Percentiles rank a stretch among this genome's conserved stretches.
Evolutionary conservation across 2,888 invertebrate genomes (phyloP).

Genomic region (Auanema sp.): DNA sequence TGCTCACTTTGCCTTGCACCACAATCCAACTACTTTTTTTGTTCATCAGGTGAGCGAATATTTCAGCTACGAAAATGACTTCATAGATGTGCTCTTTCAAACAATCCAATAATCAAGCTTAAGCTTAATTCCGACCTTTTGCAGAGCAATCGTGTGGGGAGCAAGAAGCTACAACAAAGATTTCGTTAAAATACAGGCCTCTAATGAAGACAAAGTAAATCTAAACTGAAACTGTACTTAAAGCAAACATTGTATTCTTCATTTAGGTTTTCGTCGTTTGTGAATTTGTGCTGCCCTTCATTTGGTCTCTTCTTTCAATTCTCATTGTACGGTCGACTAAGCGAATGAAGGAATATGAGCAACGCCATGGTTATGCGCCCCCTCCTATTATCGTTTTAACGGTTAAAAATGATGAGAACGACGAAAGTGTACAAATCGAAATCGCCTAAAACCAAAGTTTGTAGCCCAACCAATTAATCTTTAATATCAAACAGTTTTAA

Average conservation of each 20-base stretch:
- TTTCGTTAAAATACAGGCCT: constrained; percentile 29
- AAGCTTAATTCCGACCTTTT: background rate
- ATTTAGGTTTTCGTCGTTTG: constrained; percentile 44
- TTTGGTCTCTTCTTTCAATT: constrained; percentile 44
- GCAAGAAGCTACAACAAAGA: constrained; percentile 33
- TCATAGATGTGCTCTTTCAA: background rate
- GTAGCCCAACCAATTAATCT: background rate
- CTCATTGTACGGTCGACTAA: constrained; percentile 45
- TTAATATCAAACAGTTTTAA: too few species aligned
- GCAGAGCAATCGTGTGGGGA: constrained; percentile 43
- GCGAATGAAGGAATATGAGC: constrained; percentile 37
- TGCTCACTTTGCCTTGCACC: constrained; percentile 46
- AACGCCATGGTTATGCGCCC: constrained; percentile 45
- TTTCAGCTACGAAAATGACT: background rate
- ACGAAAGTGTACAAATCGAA: constrained; percentile 53
- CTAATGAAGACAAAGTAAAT: constrained; percentile 37
- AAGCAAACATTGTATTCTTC: background rate
- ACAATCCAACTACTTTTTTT: constrained; percentile 46
- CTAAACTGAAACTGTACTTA: background rate
- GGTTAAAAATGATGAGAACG: constrained; percentile 52
- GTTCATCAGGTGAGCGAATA: constrained; percentile 26
- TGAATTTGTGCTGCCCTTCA: constrained; percentile 42
- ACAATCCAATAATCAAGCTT: background rate
- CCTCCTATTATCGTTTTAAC: constrained; percentile 51
- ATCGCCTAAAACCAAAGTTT: constrained; percentile 31